A percentile compares a stretch with the other conserved stretches of the same genome.
Evolutionary conservation across 30 jellyfish, hydroid and myxozoan species (phyloP).

Genomic region (Hydractinia symbiolongicarpus): DNA sequence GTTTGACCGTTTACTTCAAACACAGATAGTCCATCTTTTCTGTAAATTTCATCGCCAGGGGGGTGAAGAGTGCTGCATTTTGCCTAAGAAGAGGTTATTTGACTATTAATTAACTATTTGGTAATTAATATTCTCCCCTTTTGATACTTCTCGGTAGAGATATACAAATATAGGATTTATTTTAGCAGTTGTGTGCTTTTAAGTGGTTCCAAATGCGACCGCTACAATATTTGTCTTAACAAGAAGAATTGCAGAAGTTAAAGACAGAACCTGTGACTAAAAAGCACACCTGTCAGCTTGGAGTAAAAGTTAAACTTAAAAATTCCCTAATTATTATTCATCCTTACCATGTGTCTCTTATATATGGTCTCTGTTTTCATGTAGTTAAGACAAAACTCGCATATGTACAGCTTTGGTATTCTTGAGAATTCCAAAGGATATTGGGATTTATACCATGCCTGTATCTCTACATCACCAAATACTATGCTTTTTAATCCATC

Average conservation of each 20-base stretch:
- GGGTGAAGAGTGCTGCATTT: constrained; percentile 73
- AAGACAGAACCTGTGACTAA: too few species aligned
- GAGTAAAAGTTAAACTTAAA: not conserved
- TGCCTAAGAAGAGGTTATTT: constrained; percentile 28
- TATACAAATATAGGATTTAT: too few species aligned
- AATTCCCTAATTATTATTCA: not conserved
- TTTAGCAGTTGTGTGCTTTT: too few species aligned
- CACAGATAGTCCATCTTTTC: constrained; percentile 57
- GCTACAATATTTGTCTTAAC: too few species aligned
- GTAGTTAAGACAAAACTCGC: constrained; percentile 74
- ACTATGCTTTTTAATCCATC: constrained; percentile 46
- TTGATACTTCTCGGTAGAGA: too few species aligned
- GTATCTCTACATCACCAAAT: constrained; percentile 66
- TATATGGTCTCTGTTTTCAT: constrained; percentile 70
- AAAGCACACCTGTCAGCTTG: too few species aligned
- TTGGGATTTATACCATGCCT: constrained; percentile 82
- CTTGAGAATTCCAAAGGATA: constrained; percentile 55
- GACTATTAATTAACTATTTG: not conserved
- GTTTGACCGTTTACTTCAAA: constrained; percentile 81
- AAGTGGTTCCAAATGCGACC: too few species aligned
- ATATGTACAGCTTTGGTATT: constrained; percentile 48
- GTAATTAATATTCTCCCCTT: not conserved
- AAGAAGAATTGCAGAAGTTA: too few species aligned
- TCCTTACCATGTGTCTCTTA: constrained; percentile 71
- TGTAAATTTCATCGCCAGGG: constrained; percentile 82